Conservation (phyloP, 2,113 vertebrate species). For the Chroicocephalus ridibundus region DNA sequence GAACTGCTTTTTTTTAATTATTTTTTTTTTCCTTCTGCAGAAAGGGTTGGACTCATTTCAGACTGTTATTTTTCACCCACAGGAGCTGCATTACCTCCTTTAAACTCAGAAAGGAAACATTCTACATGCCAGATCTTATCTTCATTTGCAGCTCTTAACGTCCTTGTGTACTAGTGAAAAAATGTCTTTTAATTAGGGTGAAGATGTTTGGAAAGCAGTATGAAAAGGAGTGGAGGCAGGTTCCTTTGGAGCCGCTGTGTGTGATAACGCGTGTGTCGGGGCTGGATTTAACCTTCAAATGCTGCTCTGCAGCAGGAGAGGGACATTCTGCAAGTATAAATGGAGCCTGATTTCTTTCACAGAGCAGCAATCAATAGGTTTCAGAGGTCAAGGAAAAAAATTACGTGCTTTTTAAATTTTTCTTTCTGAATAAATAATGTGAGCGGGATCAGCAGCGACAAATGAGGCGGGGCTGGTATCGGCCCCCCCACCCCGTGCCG, state of each 20-base stretch:
- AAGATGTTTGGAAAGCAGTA: not conserved
- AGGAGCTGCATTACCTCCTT: not conserved
- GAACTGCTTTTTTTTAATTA: not conserved
- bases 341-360: not conserved
- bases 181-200: not conserved
- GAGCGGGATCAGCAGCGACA: not conserved
- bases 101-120: not conserved
- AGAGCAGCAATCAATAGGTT: not conserved
- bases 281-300: accelerated
- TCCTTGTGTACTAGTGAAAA: not conserved
- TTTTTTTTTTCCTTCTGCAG: not conserved
- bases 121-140: not conserved
- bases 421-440: not conserved
- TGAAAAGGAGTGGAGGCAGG: not conserved
- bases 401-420: not conserved
- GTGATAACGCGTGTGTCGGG: not conserved
- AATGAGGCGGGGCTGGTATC: accelerated
- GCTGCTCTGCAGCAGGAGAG: not conserved
- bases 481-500: not conserved
- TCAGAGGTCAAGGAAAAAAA: not conserved
- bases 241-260: accelerated
- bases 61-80: not conserved
- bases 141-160: not conserved
- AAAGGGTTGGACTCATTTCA: not conserved
- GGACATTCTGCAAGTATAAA: not conserved